Conservation (phyloP, 1,140 invertebrate species). For the Brachionus manjavacas region DNA sequence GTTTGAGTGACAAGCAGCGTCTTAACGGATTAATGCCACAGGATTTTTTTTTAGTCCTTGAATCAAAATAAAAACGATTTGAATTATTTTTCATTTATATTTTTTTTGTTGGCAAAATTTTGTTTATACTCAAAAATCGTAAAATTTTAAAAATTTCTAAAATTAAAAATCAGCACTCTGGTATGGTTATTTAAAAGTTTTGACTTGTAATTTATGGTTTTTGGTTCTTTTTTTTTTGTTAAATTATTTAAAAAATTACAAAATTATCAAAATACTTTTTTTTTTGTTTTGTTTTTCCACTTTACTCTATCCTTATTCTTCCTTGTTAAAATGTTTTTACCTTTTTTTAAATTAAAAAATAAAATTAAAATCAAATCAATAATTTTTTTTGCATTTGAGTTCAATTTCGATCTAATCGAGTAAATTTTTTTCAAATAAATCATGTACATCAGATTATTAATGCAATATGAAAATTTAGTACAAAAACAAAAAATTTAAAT, state of each 20-base stretch:
- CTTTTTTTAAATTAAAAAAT: neutral
- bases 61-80: constrained; percentile 3
- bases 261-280: neutral
- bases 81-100: neutral
- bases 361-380: neutral
- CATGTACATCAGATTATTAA: no score
- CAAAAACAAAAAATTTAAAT: no score
- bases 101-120: neutral
- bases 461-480: no score
- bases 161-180: neutral
- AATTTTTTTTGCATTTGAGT: neutral
- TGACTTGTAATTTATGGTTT: neutral
- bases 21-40: neutral
- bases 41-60: neutral
- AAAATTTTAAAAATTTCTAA: neutral
- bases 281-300: neutral
- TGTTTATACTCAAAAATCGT: neutral
- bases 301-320: neutral
- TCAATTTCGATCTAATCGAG: no score
- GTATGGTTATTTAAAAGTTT: neutral
- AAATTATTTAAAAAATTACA: neutral
- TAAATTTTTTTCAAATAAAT: no score
- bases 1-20: neutral
- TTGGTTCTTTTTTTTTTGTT: neutral
- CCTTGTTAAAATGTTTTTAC: constrained; percentile 19